Percentiles rank a stretch among this genome's conserved stretches.
Evolutionary conservation across 1,140 invertebrate species (phyloP).

Genomic region (Wasmannia auropunctata): DNA sequence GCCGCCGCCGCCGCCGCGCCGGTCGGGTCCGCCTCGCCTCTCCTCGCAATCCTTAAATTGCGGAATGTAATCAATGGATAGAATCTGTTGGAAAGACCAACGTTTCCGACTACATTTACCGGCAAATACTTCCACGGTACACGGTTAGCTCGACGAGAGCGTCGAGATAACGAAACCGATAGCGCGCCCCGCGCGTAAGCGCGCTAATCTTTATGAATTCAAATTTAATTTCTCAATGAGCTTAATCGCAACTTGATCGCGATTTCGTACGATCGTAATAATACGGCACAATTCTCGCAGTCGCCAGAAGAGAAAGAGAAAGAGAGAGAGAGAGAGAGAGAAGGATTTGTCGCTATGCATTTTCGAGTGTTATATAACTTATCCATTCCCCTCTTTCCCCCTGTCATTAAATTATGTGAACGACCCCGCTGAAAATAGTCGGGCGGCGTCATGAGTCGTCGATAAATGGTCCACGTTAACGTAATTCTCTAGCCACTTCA

Average conservation of each 20-base stretch:
- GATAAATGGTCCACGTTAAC: conserved; percentile 43
- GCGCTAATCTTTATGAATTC: conserved; percentile 1
- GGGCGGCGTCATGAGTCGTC: conserved; percentile 29
- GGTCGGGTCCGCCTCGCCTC: conserved; percentile 41
- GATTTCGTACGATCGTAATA: not conserved
- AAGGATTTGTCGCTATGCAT: not conserved
- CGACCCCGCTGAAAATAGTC: conserved; percentile 43
- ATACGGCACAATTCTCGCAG: not conserved
- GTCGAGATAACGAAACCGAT: conserved; percentile 27
- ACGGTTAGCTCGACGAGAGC: not conserved
- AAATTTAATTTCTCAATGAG: conserved; percentile 20
- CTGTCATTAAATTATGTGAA: conserved; percentile 38
- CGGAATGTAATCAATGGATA: conserved; percentile 55
- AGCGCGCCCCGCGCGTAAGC: not conserved
- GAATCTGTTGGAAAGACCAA: conserved; percentile 39
- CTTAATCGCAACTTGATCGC: not conserved
- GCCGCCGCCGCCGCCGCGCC: conserved; percentile 36
- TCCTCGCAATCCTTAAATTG: conserved; percentile 54
- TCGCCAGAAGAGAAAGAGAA: not conserved
- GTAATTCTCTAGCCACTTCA: conserved; percentile 25
- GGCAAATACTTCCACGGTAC: not conserved
- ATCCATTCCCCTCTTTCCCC: not conserved
- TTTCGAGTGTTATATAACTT: conserved; percentile 11
- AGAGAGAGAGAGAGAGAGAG: no score
- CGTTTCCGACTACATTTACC: conserved; percentile 28